Percentiles rank a stretch among this genome's conserved stretches.
These are phyloP conservation scores for Triops cancriformis DNA, from an alignment of 1,140 invertebrate genomes.

Conservation along the genomic window DNA sequence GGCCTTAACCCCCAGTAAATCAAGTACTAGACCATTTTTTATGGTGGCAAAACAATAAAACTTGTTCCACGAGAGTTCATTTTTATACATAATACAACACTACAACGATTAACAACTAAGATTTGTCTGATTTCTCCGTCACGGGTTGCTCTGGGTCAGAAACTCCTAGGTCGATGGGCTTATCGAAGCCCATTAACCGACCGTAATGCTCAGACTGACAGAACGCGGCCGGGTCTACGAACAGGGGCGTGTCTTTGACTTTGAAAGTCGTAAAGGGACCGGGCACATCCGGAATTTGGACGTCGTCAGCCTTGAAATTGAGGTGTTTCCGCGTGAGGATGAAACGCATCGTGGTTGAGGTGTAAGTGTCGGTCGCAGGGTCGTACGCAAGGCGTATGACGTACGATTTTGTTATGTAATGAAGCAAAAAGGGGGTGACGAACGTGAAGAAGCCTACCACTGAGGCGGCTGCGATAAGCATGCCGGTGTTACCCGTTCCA, in stretches of 20 bases:
- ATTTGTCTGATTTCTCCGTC: neutral
- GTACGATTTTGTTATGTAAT: conserved; percentile 77
- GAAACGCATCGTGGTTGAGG: conserved; percentile 58
- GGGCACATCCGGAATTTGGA: conserved; percentile 62
- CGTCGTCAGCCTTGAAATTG: conserved; percentile 63
- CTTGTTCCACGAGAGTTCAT: too few relatives aligned
- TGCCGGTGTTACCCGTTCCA: conserved; percentile 42
- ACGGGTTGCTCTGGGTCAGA: neutral
- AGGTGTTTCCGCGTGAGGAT: conserved; percentile 57
- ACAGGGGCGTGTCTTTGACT: conserved; percentile 55
- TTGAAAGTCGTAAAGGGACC: conserved; percentile 72
- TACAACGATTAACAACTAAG: neutral
- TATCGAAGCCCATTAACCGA: conserved; percentile 81
- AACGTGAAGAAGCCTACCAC: conserved; percentile 70
- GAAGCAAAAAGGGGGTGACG: conserved; percentile 68
- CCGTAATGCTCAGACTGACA: conserved; percentile 60
- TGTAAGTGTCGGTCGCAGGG: conserved; percentile 51
- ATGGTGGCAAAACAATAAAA: too few relatives aligned
- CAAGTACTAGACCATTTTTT: too few relatives aligned
- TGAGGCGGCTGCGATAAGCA: conserved; percentile 48
- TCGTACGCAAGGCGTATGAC: conserved; percentile 66
- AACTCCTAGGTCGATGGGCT: conserved; percentile 63
- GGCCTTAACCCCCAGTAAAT: too few relatives aligned
- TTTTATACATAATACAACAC: neutral
- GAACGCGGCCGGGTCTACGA: conserved; percentile 63